Conservation (phyloP, 1,140 invertebrate species). For the Drosophila rhopaloa region DNA sequence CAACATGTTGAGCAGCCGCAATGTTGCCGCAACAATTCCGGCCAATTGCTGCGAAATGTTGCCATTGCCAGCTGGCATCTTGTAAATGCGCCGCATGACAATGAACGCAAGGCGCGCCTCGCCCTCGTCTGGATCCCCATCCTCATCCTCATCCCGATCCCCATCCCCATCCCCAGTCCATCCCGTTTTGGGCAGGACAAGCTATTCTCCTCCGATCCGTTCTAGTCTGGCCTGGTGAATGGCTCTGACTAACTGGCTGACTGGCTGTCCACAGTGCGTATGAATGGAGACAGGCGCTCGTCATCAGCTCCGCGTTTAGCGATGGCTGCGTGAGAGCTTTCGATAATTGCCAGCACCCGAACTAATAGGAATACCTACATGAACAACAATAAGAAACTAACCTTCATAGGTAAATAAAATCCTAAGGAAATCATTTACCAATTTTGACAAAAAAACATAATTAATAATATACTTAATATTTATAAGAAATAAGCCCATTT, state of each 20-base stretch:
- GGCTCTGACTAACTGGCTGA: constrained; percentile 24
- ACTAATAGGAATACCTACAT: no score
- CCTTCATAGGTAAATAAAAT: no score
- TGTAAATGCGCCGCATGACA: constrained; percentile 83
- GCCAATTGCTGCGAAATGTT: constrained; percentile 72
- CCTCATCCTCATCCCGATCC: constrained; percentile 1
- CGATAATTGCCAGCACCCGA: background rate
- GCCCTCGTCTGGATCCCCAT: constrained; percentile 1
- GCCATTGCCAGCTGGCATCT: constrained; percentile 75
- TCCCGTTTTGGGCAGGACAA: constrained; percentile 61
- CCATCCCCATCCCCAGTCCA: background rate
- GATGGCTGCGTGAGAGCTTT: constrained; percentile 30
- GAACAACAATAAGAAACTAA: no score
- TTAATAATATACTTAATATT: no score
- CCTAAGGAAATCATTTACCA: no score
- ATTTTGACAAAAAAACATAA: no score
- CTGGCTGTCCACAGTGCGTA: constrained; percentile 71
- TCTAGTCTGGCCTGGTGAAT: constrained; percentile 50
- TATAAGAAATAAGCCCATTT: no score
- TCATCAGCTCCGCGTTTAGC: constrained; percentile 25
- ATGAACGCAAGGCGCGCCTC: constrained; percentile 49
- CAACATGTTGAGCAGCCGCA: constrained; percentile 75
- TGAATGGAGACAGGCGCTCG: constrained; percentile 69
- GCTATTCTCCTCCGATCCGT: constrained; percentile 33
- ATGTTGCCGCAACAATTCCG: constrained; percentile 78